Percentiles rank a stretch among this genome's conserved stretches.
These are phyloP conservation scores for Gortyna flavago DNA, from an alignment of 2,888 invertebrate genomes.

Conservation along the genomic window DNA sequence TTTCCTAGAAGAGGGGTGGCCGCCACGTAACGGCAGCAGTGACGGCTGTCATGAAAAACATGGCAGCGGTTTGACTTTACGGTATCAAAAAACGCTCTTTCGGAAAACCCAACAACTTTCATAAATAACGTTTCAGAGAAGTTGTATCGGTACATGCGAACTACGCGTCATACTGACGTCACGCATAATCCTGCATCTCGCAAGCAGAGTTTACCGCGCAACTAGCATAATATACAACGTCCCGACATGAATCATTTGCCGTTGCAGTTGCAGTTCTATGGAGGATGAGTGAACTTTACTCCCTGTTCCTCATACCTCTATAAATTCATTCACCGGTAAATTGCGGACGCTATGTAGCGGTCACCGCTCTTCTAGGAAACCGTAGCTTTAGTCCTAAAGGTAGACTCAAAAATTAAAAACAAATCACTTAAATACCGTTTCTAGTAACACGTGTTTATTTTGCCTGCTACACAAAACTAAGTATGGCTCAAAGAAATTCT, in stretches of 20 bases:
- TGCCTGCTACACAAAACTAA: constrained; percentile 8
- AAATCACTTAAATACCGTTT: neutral
- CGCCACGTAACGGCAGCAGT: neutral
- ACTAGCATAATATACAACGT: too few species aligned
- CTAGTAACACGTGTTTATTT: neutral
- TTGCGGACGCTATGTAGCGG: neutral
- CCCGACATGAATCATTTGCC: too few species aligned
- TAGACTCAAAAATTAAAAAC: neutral
- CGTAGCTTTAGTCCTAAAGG: neutral
- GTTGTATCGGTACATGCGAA: too few species aligned
- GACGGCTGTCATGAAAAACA: neutral
- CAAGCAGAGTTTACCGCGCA: too few species aligned
- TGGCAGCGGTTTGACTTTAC: neutral
- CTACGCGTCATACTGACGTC: too few species aligned
- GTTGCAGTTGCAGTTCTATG: too few species aligned
- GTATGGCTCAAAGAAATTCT: neutral
- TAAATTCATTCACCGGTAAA: neutral
- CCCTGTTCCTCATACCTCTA: too few species aligned
- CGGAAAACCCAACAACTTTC: neutral
- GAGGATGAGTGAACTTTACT: too few species aligned
- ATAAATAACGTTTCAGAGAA: neutral
- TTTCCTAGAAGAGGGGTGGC: neutral
- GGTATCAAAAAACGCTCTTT: neutral
- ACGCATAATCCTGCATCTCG: too few species aligned
- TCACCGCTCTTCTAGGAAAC: neutral